Conservation (phyloP, 2,888 invertebrate genomes). For the Lithophane socia region DNA sequence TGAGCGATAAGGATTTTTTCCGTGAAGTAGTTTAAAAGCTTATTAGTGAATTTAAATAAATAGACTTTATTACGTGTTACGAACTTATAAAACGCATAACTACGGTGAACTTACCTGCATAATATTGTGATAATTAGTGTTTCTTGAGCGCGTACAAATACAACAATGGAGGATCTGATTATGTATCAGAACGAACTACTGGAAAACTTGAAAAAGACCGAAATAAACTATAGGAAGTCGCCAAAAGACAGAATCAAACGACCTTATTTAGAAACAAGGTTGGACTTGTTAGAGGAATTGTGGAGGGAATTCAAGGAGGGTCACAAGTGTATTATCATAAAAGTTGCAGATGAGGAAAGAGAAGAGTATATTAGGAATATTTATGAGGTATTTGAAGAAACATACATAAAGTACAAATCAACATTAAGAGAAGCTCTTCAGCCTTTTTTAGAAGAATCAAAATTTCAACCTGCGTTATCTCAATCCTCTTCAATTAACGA, state of each 20-base stretch:
- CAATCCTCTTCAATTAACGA: too few species aligned
- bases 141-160: neutral
- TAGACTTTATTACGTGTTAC: neutral
- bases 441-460: constrained; percentile 1
- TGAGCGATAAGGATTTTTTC: neutral
- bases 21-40: neutral
- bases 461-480: too few species aligned
- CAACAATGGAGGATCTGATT: constrained; percentile 11
- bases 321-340: constrained; percentile 4
- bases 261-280: constrained; percentile 3
- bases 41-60: neutral
- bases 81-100: neutral
- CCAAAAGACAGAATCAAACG: constrained; percentile 29
- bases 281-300: neutral
- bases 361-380: neutral
- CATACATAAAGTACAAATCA: constrained; percentile 6
- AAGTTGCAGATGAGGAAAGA: neutral
- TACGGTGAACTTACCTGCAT: neutral
- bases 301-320: constrained; percentile 1
- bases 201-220: constrained; percentile 23
- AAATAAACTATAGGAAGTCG: constrained; percentile 29
- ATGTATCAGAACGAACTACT: constrained; percentile 21
- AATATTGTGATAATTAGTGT: neutral
- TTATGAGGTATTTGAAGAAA: constrained; percentile 5
- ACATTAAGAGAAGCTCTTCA: constrained; percentile 12